Conservation (phyloP, 2,797 vertebrate genomes). For the Pempheris klunzingeri region DNA sequence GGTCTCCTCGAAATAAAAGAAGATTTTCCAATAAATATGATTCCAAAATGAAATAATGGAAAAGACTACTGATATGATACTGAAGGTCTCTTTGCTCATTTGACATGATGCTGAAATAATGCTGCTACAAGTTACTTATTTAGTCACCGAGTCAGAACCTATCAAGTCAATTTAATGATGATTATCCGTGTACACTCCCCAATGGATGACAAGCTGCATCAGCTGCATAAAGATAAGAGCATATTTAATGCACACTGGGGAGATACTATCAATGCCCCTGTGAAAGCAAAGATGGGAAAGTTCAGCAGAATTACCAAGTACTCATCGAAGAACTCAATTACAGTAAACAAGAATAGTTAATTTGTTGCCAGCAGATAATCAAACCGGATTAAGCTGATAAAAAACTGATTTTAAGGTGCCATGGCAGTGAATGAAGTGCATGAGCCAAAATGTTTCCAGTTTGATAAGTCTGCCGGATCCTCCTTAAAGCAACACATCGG, state of each 20-base stretch:
- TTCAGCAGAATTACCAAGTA: slow-evolving; percentile 73
- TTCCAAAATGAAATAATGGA: slow-evolving; percentile 24
- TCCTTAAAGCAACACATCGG: slow-evolving; percentile 75
- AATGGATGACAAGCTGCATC: slow-evolving; percentile 80
- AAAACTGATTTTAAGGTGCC: slow-evolving; percentile 77
- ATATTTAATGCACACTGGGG: slow-evolving; percentile 70
- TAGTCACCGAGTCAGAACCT: slow-evolving; percentile 69
- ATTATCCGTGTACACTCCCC: slow-evolving; percentile 72
- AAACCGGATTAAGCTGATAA: slow-evolving; percentile 81
- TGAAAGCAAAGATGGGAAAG: slow-evolving; percentile 79
- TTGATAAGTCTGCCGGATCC: slow-evolving; percentile 67
- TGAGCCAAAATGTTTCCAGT: slow-evolving; percentile 61
- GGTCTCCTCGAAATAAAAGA: slow-evolving; percentile 62
- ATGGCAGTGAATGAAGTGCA: slow-evolving; percentile 54
- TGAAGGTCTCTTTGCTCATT: slow-evolving; percentile 8
- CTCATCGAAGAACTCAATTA: slow-evolving; percentile 80
- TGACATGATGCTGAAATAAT: slow-evolving; percentile 42
- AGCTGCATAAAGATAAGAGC: slow-evolving; percentile 78
- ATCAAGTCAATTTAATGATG: slow-evolving; percentile 78
- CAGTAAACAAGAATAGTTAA: slow-evolving; percentile 84
- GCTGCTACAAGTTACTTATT: slow-evolving; percentile 58
- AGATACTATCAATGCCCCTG: slow-evolving; percentile 79
- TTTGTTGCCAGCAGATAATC: slow-evolving; percentile 83
- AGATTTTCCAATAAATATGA: slow-evolving; percentile 57
- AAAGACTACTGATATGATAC: slow-evolving; percentile 20